Base-by-base conservation (phyloP, 2,113 vertebrate genomes). In the Taurulus bubalis region DNA sequence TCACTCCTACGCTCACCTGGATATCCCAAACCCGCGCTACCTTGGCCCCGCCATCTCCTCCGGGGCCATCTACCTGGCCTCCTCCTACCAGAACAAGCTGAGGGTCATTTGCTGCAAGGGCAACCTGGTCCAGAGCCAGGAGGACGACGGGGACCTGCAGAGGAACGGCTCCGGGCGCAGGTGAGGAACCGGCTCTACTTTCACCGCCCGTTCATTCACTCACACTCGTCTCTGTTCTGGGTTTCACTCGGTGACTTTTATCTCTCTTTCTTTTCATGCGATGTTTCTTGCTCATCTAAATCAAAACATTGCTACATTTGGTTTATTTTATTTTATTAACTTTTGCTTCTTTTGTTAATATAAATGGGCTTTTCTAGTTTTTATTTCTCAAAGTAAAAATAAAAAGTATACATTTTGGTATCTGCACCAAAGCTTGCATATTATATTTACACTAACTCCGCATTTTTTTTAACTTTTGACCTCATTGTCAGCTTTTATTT, bases 31-130 rank as follows among this genome's bases (percentile, higher is more conserved):
- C 86, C 98, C 98, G 0, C 97, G 98, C 34, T 97, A 99, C 89
- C 95, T 99, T 30, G 98, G 98, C 85, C 98, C 98, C 1, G 98
- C 98, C 11, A 98, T 99, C 90, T 99, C 98, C 67, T 97, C 97
- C 0, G 98, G 98, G 30, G 98, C 98, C 0, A 97, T 99, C 86
- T 99, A 99, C 93, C 85, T 99, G 95, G 98, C 98, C 5, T 99
- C 98, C 2, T 99, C 98, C 34, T 99, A 98, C 91, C 98, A 99
- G 92, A 99, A 99, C 91, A 99, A 99, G 88, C 85, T 99, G 62
- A 92, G 98, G 74, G 96, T 99, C 78, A 99, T 99, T 79, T 99
- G 98, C 95, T 99, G 98, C 89, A 99, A 99, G 81, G 98, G 98
- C 73, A 99, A 99, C 83, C 95, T 99, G n/a, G 95, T 97, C 73